Conservation (phyloP, 2,888 invertebrate genomes). For the Nomada fucata region DNA sequence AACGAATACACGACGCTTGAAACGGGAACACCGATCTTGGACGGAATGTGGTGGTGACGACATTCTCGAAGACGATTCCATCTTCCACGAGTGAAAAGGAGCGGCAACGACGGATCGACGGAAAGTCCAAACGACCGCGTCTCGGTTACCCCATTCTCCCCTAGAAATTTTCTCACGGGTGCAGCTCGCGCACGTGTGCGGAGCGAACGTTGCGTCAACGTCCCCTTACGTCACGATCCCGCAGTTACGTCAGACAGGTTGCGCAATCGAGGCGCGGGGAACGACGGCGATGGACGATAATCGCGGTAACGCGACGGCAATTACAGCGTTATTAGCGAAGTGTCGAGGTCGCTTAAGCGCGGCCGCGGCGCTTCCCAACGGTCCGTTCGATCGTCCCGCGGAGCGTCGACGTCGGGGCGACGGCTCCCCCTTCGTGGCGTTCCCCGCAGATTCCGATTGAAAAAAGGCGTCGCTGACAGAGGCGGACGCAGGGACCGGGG, state of each 20-base stretch:
- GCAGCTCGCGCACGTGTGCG: not conserved
- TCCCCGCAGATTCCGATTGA: too few species aligned
- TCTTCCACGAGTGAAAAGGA: too few species aligned
- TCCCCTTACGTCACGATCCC: constrained; percentile 62
- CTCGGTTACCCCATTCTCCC: too few species aligned
- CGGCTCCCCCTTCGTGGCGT: too few species aligned
- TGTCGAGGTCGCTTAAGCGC: constrained; percentile 61
- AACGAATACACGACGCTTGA: too few species aligned
- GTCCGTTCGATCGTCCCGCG: constrained; percentile 24
- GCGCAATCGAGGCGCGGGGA: constrained; percentile 60
- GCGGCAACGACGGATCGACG: not conserved
- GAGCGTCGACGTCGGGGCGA: not conserved
- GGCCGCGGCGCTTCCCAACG: constrained; percentile 31
- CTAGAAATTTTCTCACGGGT: constrained; percentile 7
- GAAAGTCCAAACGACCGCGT: too few species aligned
- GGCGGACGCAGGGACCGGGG: not conserved
- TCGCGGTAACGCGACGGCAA: constrained; percentile 70
- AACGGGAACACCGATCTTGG: too few species aligned
- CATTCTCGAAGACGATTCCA: too few species aligned
- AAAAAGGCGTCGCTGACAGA: not conserved
- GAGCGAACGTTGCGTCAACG: constrained; percentile 43
- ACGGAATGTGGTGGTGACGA: too few species aligned
- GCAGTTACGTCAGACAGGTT: constrained; percentile 63
- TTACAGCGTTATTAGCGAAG: constrained; percentile 71
- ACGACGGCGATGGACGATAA: constrained; percentile 64